Percentiles rank a stretch among this genome's conserved stretches.
Evolutionary conservation across 2,888 invertebrate species (phyloP).

Genomic region (Sinelater perroti): DNA sequence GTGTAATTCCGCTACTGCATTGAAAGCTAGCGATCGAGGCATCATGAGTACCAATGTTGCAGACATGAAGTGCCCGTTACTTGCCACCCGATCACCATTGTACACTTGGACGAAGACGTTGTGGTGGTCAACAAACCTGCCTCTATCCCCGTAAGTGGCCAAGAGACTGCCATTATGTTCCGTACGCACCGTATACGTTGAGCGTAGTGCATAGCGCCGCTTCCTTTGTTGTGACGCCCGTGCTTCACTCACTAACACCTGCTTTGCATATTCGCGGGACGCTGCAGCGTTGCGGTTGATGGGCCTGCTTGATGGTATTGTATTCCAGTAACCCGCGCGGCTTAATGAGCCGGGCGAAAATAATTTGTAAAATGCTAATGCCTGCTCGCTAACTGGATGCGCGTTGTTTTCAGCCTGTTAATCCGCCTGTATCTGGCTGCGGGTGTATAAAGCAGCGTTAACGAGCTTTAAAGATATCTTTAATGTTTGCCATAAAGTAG

Average conservation of each 20-base stretch:
- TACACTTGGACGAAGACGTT: slow-evolving; percentile 98
- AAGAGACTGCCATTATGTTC: slow-evolving; percentile 75
- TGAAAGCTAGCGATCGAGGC: slow-evolving; percentile 24
- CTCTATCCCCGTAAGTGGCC: slow-evolving; percentile 98
- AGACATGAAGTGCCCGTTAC: slow-evolving; percentile 99
- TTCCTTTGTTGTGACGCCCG: no score
- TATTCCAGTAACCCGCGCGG: neutral
- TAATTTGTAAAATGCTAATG: no score
- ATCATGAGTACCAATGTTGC: slow-evolving; percentile 63
- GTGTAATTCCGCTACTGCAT: slow-evolving; percentile 18
- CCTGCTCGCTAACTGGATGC: no score
- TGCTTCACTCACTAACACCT: no score
- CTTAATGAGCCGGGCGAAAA: no score
- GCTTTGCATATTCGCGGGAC: neutral
- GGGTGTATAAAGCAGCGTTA: slow-evolving; percentile 7
- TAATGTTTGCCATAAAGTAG: slow-evolving; percentile 3
- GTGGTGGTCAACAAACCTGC: slow-evolving; percentile 99
- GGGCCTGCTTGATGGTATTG: neutral
- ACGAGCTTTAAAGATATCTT: slow-evolving; percentile 5
- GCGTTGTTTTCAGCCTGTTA: no score
- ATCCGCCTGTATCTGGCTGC: slow-evolving; percentile 29
- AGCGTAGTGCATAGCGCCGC: slow-evolving; percentile 12
- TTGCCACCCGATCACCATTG: slow-evolving; percentile 95
- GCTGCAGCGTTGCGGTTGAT: neutral
- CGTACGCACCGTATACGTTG: slow-evolving; percentile 23